phyloP scores from a whole-genome alignment of 2,888 invertebrate genomes.

The Eilema caniola region DNA sequence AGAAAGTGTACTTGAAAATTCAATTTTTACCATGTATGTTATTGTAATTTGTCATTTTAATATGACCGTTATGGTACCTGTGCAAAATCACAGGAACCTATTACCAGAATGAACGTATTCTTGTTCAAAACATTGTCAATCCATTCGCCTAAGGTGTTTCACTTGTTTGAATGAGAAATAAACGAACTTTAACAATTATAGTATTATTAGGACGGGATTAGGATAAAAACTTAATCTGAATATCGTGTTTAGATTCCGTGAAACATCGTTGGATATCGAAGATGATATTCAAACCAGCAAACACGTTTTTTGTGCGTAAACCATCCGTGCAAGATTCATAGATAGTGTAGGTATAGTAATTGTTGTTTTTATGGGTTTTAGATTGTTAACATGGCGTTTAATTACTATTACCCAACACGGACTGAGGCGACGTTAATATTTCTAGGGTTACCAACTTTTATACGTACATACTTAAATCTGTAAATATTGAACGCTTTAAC shows the following conservation, averaged over 20 bases:
- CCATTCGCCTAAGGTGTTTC: too few relatives aligned
- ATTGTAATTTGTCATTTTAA: too few relatives aligned
- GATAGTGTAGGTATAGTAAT: constrained; percentile 12
- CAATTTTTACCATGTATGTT: too few relatives aligned
- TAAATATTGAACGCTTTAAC: background rate
- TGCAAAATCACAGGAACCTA: too few relatives aligned
- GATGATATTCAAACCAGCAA: constrained; percentile 3
- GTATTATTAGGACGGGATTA: background rate
- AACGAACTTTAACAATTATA: background rate
- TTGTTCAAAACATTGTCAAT: background rate
- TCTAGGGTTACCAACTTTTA: background rate
- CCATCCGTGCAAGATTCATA: constrained; percentile 20
- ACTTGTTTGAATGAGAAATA: background rate
- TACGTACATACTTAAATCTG: background rate
- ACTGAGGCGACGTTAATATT: background rate
- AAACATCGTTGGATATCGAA: background rate
- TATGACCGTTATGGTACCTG: too few relatives aligned
- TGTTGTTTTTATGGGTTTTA: constrained; percentile 19
- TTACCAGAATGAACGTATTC: too few relatives aligned
- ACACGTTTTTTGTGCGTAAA: constrained; percentile 18
- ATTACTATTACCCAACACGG: background rate
- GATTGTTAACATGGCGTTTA: background rate
- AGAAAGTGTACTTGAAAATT: too few relatives aligned
- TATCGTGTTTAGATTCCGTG: background rate
- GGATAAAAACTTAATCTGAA: background rate